A percentile compares a stretch with the other conserved stretches of the same genome.
Conservation (phyloP, 2,113 vertebrate genomes). For the Paratilapia polleni region DNA sequence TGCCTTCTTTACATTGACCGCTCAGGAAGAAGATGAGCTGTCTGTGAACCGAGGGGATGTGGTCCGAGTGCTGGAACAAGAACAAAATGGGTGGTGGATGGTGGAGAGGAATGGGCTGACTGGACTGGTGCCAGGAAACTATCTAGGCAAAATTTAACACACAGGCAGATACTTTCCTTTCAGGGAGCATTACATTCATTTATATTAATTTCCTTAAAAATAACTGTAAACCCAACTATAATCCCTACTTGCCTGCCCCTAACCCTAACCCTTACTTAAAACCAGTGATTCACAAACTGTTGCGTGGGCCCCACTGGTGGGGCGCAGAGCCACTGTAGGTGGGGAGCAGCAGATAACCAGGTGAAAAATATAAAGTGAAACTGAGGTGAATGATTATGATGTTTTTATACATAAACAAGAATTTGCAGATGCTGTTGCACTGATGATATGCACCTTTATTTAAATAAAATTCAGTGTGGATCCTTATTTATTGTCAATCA, state of each 20-base stretch:
- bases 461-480: neutral
- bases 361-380: too few relatives aligned
- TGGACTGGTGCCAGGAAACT: conserved; percentile 92
- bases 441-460: neutral
- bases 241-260: neutral
- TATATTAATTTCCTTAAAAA: neutral
- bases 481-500: neutral
- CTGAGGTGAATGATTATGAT: too few relatives aligned
- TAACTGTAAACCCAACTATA: neutral
- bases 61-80: conserved; percentile 82
- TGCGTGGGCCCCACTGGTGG: too few relatives aligned
- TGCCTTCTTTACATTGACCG: conserved; percentile 12
- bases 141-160: conserved; percentile 84
- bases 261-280: neutral
- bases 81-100: conserved; percentile 92
- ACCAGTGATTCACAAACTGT: neutral
- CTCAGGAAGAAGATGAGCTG: conserved; percentile 89
- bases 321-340: too few relatives aligned
- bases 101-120: conserved; percentile 81
- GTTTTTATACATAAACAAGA: too few relatives aligned
- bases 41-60: conserved; percentile 86
- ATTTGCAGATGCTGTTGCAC: neutral
- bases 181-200: neutral
- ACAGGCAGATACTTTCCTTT: neutral
- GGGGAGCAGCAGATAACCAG: too few relatives aligned